Percentiles rank a stretch among this genome's conserved stretches.
Evolutionary conservation across 2,113 vertebrate genomes (phyloP).

Genomic region (Rallus limicola): DNA sequence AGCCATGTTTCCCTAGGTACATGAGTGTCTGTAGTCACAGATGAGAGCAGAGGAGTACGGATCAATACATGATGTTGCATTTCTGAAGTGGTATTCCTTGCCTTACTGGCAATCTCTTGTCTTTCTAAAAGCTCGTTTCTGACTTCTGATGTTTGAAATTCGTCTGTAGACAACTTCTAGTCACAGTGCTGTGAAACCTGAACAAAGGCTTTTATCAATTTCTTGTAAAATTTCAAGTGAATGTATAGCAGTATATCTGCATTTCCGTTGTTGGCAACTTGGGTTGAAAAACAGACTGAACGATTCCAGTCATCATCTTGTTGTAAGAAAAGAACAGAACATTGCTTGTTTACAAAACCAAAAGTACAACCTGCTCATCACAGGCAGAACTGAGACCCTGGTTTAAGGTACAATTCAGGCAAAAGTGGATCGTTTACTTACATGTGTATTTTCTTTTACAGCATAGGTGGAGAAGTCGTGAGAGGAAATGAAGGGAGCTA

Average conservation of each 20-base stretch:
- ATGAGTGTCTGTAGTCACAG: neutral
- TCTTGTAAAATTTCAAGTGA: neutral
- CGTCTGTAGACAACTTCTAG: neutral
- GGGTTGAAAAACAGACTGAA: neutral
- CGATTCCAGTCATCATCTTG: neutral
- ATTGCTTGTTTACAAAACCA: neutral
- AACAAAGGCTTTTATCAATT: neutral
- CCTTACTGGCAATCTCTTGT: neutral
- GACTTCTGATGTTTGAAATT: neutral
- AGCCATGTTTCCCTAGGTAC: neutral
- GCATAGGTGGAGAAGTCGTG: conserved; percentile 90
- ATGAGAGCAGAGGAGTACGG: neutral
- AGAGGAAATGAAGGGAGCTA: conserved; percentile 85
- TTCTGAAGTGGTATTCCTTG: neutral
- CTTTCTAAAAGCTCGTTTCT: neutral
- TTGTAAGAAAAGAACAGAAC: neutral
- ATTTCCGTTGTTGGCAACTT: neutral
- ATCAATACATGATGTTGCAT: neutral
- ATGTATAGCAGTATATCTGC: neutral
- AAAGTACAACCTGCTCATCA: neutral
- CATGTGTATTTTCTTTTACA: conserved; percentile 62
- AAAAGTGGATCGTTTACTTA: neutral
- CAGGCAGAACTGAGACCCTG: neutral
- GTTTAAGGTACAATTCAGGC: neutral
- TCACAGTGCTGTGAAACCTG: neutral